A percentile compares a stretch with the other conserved stretches of the same genome.
These are phyloP conservation scores for Ginglymostoma cirratum DNA, from an alignment of 2,113 vertebrate species.

Conservation along the genomic window DNA sequence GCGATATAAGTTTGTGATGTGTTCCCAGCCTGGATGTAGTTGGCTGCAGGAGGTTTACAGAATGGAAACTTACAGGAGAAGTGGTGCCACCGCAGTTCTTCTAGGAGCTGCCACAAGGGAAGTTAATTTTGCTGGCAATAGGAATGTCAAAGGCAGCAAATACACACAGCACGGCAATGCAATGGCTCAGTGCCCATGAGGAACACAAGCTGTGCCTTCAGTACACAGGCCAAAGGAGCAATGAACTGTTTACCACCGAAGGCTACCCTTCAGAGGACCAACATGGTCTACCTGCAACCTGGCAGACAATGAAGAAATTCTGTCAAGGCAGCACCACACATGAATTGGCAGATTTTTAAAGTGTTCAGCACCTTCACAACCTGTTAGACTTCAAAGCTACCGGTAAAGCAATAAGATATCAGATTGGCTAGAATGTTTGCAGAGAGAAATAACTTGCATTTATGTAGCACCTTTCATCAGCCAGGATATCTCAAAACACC, in stretches of 20 bases:
- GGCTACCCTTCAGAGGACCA: not conserved
- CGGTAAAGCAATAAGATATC: not conserved
- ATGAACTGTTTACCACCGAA: not conserved
- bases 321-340: not conserved
- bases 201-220: not conserved
- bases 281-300: not conserved
- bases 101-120: not conserved
- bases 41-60: not conserved
- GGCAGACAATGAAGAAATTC: not conserved
- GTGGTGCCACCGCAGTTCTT: not conserved
- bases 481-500: not conserved
- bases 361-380: not conserved
- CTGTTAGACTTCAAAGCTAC: not conserved
- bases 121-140: not conserved
- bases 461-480: not conserved
- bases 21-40: not conserved
- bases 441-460: not conserved
- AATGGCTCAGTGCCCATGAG: not conserved
- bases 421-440: not conserved
- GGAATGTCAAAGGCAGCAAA: not conserved
- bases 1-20: not conserved
- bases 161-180: no score
- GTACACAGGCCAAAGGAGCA: not conserved
- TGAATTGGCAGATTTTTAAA: not conserved
- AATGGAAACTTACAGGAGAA: not conserved